These are phyloP conservation scores for Homalodisca vitripennis DNA, from an alignment of 1,140 invertebrate species.

Conservation along the genomic window DNA sequence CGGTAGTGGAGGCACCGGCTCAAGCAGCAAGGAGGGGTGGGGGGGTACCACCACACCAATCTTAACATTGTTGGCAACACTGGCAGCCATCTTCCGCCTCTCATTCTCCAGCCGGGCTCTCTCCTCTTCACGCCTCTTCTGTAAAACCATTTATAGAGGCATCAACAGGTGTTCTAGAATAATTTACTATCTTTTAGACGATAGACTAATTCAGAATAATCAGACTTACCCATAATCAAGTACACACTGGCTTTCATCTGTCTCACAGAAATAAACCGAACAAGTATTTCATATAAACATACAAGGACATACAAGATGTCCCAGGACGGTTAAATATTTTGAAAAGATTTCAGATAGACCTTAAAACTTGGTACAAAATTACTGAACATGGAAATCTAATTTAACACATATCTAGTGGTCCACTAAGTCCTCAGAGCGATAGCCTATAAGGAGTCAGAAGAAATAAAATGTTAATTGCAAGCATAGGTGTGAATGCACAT, in stretches of 20 bases:
- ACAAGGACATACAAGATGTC: neutral
- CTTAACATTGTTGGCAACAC: too few relatives aligned
- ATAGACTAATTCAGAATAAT: neutral
- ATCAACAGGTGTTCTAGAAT: neutral
- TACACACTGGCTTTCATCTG: neutral
- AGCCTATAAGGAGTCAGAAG: too few relatives aligned
- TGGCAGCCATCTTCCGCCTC: neutral
- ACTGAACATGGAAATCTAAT: too few relatives aligned
- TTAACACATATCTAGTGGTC: too few relatives aligned
- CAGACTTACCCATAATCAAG: neutral
- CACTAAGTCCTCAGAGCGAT: too few relatives aligned
- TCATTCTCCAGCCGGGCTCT: neutral
- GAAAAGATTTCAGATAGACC: too few relatives aligned
- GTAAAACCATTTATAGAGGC: neutral
- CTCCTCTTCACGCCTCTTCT: neutral
- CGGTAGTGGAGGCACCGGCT: slow-evolving; percentile 30
- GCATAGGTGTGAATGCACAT: too few relatives aligned
- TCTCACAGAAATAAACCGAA: neutral
- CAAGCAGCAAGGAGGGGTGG: neutral
- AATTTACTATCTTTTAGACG: neutral
- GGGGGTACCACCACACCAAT: neutral
- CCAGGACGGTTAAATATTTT: neutral
- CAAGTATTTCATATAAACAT: neutral
- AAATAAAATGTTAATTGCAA: too few relatives aligned
- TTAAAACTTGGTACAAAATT: too few relatives aligned